Evolutionary conservation across 1,140 invertebrate species (phyloP).

Genomic region (Nephotettix cincticeps): DNA sequence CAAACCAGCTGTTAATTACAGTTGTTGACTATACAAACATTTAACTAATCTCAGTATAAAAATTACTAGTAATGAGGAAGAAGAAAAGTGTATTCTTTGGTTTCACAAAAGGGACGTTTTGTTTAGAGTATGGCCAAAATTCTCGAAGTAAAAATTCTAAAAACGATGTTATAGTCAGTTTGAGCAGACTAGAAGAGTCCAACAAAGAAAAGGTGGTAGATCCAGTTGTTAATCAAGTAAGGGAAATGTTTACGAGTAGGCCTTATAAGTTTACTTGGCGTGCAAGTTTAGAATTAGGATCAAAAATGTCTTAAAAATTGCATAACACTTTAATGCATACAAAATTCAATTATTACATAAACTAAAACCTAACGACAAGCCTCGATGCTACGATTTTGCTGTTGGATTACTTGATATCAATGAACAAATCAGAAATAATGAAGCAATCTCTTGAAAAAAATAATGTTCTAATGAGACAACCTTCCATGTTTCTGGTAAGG

Average conservation of each 20-base stretch:
- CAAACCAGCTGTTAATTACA: too few relatives aligned
- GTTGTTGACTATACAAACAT: too few relatives aligned
- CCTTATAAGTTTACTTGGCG: too few relatives aligned
- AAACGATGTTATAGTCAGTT: too few relatives aligned
- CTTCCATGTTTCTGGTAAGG: not conserved
- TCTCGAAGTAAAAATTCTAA: not conserved
- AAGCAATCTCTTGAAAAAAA: constrained; percentile 2
- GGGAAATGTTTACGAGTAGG: too few relatives aligned
- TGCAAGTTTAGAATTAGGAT: too few relatives aligned
- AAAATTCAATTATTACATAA: constrained; percentile 13
- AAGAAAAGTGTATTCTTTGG: too few relatives aligned
- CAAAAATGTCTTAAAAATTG: not conserved
- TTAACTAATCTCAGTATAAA: not conserved
- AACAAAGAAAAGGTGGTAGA: too few relatives aligned
- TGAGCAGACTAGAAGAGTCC: too few relatives aligned
- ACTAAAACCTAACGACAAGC: constrained; percentile 1
- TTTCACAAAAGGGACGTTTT: not conserved
- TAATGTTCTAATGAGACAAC: not conserved
- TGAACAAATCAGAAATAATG: not conserved
- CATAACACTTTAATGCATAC: not conserved
- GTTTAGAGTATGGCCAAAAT: not conserved
- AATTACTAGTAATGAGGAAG: not conserved
- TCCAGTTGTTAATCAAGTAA: too few relatives aligned
- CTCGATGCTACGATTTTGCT: constrained; percentile 3
- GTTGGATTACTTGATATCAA: constrained; percentile 5